Conservation (phyloP, 2,888 invertebrate genomes). For the Andricus quercusramuli region DNA sequence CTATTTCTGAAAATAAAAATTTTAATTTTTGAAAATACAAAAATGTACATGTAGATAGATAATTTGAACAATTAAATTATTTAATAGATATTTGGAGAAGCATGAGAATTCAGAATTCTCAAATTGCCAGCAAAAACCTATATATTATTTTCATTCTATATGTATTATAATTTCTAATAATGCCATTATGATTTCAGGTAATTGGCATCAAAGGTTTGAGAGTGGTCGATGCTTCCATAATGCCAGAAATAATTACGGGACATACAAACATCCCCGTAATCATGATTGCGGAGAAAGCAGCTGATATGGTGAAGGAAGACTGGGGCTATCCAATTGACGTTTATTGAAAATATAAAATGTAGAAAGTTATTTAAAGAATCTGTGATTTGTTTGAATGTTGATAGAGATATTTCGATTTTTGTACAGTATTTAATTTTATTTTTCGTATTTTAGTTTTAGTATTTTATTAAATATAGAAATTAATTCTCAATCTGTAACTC, state of each 20-base stretch:
- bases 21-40: not conserved
- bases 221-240: slow-evolving; percentile 84
- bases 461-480: not conserved
- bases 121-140: not conserved
- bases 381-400: not conserved
- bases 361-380: not conserved
- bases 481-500: not conserved
- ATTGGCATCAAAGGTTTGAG: slow-evolving; percentile 81
- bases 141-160: not conserved
- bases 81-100: not conserved
- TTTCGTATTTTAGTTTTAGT: not conserved
- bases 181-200: slow-evolving; percentile 61
- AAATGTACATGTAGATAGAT: not conserved
- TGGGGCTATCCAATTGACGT: slow-evolving; percentile 74
- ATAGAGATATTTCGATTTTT: not conserved
- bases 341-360: not conserved
- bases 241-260: slow-evolving; percentile 83
- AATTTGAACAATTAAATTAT: not conserved
- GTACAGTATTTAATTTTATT: slow-evolving; percentile 7
- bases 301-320: slow-evolving; percentile 82
- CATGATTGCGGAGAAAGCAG: slow-evolving; percentile 86
- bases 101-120: not conserved
- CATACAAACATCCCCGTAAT: slow-evolving; percentile 84
- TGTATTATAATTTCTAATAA: too few species aligned
- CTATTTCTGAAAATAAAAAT: not conserved